These are phyloP conservation scores for Ctenomys sociabilis DNA, from an alignment of 2,113 vertebrate genomes.

Conservation along the genomic window DNA sequence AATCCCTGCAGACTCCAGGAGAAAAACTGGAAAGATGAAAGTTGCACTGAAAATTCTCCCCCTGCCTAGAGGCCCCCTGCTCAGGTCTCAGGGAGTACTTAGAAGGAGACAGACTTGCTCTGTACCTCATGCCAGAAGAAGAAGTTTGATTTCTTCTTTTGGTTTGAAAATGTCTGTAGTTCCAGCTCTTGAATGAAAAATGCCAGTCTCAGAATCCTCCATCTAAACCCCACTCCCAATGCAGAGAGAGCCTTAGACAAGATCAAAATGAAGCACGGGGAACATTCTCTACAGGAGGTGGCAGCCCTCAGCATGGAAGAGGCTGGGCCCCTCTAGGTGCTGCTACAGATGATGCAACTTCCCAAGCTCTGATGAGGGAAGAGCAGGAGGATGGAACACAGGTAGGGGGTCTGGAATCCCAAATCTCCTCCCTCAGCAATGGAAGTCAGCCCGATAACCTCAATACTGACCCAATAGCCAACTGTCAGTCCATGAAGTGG, in stretches of 20 bases:
- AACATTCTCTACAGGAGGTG: background rate
- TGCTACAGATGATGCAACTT: background rate
- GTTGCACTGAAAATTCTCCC: background rate
- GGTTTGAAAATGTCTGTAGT: background rate
- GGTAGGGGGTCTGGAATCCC: background rate
- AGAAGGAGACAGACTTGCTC: background rate
- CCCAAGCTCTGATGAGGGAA: background rate
- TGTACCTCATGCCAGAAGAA: background rate
- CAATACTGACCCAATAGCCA: background rate
- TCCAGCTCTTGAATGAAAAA: background rate
- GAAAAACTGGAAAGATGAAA: constrained; percentile 31
- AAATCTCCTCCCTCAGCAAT: background rate
- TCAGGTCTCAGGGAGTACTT: background rate
- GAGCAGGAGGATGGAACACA: background rate
- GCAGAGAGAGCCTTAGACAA: background rate
- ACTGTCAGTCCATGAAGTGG: background rate
- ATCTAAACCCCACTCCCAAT: background rate
- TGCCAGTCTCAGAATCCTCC: background rate
- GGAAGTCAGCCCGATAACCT: background rate
- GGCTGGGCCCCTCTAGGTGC: background rate
- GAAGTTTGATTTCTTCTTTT: constrained; percentile 12
- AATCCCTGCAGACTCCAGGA: background rate
- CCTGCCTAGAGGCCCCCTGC: background rate
- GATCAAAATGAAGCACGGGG: background rate
- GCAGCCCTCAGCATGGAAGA: background rate